Conservation (phyloP, 2,113 vertebrate genomes). For the Trematocara variabile region DNA sequence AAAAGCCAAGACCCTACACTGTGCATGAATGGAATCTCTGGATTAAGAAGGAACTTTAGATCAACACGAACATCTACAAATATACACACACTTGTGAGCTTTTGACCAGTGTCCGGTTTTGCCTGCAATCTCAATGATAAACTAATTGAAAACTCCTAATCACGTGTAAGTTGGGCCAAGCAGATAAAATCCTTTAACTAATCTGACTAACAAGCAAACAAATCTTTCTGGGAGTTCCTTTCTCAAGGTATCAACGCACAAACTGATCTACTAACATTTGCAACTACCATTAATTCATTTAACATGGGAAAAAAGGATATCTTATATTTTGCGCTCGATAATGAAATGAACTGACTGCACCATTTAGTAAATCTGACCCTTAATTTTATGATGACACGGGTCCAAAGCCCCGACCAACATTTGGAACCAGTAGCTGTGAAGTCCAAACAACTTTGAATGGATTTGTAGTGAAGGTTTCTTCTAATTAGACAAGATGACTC, state of each 20-base stretch:
- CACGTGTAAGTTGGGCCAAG: neutral
- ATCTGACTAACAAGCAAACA: neutral
- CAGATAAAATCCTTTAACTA: neutral
- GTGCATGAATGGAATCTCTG: neutral
- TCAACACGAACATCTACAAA: neutral
- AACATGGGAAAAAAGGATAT: neutral
- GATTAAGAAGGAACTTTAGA: neutral
- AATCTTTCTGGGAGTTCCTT: neutral
- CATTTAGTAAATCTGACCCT: neutral
- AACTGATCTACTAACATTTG: neutral
- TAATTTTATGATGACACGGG: neutral
- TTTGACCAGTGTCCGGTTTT: neutral
- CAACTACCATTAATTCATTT: neutral
- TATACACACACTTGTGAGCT: neutral
- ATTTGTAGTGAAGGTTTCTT: neutral
- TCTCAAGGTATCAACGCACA: neutral
- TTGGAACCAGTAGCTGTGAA: neutral
- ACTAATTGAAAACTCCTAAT: neutral
- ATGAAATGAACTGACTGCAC: rapidly evolving
- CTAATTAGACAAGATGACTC: neutral
- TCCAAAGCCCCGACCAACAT: neutral
- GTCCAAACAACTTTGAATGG: neutral
- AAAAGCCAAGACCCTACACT: neutral
- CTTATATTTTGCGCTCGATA: neutral
- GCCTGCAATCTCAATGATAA: neutral